Base-by-base conservation (phyloP, 2,797 vertebrate genomes). In the Hypotaenidia okinawae region DNA sequence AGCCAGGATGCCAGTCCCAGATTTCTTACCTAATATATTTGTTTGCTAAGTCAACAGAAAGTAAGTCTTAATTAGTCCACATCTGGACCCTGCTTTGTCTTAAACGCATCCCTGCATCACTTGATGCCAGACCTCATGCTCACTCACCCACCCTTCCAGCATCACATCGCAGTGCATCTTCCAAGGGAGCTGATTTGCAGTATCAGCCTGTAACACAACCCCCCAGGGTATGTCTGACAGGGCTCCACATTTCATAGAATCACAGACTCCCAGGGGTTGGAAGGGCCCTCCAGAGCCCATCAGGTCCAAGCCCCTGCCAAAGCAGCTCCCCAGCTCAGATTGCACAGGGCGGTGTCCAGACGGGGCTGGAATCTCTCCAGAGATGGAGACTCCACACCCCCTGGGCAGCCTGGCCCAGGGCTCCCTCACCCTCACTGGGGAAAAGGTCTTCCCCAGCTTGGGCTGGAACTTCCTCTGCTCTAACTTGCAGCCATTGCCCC, bases 71-170 rank as follows among this genome's bases (percentile, higher is more conserved):
- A 72, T 83, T 67, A 93, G 55, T 13, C 22, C 75, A 25, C 47
- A 81, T 41, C 32, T 47, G 59, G 59, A 25, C 55, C 25, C 35
- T 7, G 41, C 6, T 41, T 75, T 73, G 39, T 54, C 51, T 45
- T 61, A 16, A 67, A 45, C 8, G 3, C 30, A 6, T 68, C 69
- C 69, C 47, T 4, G 1, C 2, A 0, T 33, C 52, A 3, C 54
- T 52, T 7, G 35, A 25, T 39, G 47, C 57, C 67, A 35, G 63
- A 25, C 15, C 67, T 61, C 25, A 0, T 3, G 8, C 51, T 79
- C 13, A 1, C 32, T 23, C 7, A 0, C 33, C 47, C 35, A 1
- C 15, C 33, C 64, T 24, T 21, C 45, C 13, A 28, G 47, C n/a
- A 43, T 43, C 43, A 43, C 43, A 76, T 30, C 18, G 3, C n/a